Conservation (phyloP, 2,888 invertebrate genomes). For the Orthonevra nobilis region DNA sequence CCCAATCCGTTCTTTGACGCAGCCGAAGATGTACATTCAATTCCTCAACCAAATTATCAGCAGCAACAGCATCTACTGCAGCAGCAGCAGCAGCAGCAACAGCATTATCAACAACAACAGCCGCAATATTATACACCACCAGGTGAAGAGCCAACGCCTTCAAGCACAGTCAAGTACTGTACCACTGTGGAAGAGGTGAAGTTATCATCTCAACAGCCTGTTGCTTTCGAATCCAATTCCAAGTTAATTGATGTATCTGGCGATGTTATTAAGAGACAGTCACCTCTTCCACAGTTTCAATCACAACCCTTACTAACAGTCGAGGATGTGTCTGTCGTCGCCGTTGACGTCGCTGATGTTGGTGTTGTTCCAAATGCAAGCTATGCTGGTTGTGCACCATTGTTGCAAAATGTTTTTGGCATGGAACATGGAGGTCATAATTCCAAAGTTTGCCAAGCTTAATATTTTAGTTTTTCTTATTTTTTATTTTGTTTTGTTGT, state of each 20-base stretch:
- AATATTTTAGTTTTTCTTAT: conserved; percentile 37
- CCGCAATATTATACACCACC: conserved; percentile 68
- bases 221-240: conserved; percentile 14
- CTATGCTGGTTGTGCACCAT: conserved; percentile 68
- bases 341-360: conserved; percentile 63
- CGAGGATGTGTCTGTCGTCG: conserved; percentile 67
- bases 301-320: conserved; percentile 60
- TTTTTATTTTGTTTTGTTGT: conserved; percentile 35
- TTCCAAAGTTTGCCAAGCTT: conserved; percentile 66
- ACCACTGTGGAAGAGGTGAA: conserved; percentile 66
- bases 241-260: conserved; percentile 35
- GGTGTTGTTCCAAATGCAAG: conserved; percentile 68
- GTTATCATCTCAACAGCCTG: conserved; percentile 28
- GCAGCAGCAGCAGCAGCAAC: conserved; percentile 65
- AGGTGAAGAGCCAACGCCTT: conserved; percentile 67
- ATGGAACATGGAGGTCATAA: conserved; percentile 66
- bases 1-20: conserved; percentile 79
- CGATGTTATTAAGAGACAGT: conserved; percentile 36
- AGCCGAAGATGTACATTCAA: conserved; percentile 71
- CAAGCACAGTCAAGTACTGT: conserved; percentile 47
- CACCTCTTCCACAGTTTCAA: conserved; percentile 69
- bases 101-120: conserved; percentile 71
- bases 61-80: conserved; percentile 63
- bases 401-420: conserved; percentile 64
- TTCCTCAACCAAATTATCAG: conserved; percentile 47